Percentiles rank a stretch among this genome's conserved stretches.
phyloP scores from a whole-genome alignment of 2,113 vertebrate genomes.

The Electrona antarctica region DNA sequence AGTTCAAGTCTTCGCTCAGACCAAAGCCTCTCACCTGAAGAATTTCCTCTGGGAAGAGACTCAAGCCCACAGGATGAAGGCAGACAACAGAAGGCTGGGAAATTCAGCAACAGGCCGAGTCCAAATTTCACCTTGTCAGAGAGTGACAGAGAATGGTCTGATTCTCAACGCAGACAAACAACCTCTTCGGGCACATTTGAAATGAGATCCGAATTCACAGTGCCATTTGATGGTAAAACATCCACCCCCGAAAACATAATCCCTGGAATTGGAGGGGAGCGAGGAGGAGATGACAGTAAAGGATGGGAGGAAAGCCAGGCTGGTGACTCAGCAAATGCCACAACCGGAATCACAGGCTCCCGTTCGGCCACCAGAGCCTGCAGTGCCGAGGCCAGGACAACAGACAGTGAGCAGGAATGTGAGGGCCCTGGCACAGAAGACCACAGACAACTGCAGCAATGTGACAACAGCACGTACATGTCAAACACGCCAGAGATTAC shows the following conservation, averaged over 20 bases:
- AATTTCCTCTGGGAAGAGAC: constrained; percentile 54
- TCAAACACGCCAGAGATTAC: constrained; percentile 76
- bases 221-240: constrained; percentile 56
- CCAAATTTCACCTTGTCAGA: constrained; percentile 58
- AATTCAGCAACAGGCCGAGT: constrained; percentile 47
- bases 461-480: constrained; percentile 53
- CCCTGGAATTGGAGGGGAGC: constrained; percentile 31
- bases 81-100: constrained; percentile 44
- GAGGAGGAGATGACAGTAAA: constrained; percentile 44
- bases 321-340: constrained; percentile 66
- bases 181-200: constrained; percentile 33
- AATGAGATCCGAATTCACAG: constrained; percentile 55
- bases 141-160: constrained; percentile 49
- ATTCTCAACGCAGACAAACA: constrained; percentile 43
- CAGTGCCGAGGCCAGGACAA: constrained; percentile 41
- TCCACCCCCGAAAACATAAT: constrained; percentile 18
- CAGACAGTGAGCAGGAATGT: constrained; percentile 64
- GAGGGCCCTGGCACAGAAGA: constrained; percentile 46
- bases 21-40: constrained; percentile 76
- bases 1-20: constrained; percentile 77
- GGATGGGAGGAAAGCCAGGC: constrained; percentile 37
- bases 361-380: constrained; percentile 48
- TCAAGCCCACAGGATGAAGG: constrained; percentile 35
- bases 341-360: constrained; percentile 47
- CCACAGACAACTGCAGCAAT: constrained; percentile 62